Evolutionary conservation across 2,797 vertebrate species (phyloP), one percentile per base, ranked within the genome.

Genomic region (Anguilla marmorata): DNA sequence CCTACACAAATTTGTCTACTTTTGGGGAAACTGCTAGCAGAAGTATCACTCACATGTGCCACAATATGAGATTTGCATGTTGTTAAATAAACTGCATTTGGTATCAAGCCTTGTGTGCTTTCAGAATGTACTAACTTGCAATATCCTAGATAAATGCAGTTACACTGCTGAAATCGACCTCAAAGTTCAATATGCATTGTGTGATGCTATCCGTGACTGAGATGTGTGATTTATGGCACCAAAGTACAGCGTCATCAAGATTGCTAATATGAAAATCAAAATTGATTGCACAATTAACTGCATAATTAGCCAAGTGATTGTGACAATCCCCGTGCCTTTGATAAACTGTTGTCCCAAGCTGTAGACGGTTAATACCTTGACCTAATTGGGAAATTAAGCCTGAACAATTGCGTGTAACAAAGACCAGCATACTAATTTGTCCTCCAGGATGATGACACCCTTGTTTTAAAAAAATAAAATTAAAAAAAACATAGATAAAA

Each of bases 151-250:
- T n/a, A 27, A 63, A 21, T 63, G 60, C 60, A 63, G 60, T 24
- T 63, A 24, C 60, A 21, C 5, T 63, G 60, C 16, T 63, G 60
- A 19, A 63, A 63, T 58, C 19, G 19, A 58, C 56, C 60, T 24
- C 60, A 21, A 27, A 69, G 63, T 69, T 69, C 63, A 69, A 69
- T n/a, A 69, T 1, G 9, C 63, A 69, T n/a, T 69, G 24, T 69
- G 63, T 69, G 63, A 69, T 69, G n/a, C n/a, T 69, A 69, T 69
- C 63, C 63, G 3, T 69, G n/a, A 69, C 63, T 69, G 63, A n/a
- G n/a, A 7, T 69, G 63, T 66, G n/a, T 69, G 27, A 69, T 69
- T 69, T 69, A 27, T 14, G 16, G 56, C 56, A 58, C 56, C 56
- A 16, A 58, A 14, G 63, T 2, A 27, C 63, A 69, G n/a, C 7